Conservation (phyloP, 1,140 invertebrate species). For the Danaus melanippus region DNA sequence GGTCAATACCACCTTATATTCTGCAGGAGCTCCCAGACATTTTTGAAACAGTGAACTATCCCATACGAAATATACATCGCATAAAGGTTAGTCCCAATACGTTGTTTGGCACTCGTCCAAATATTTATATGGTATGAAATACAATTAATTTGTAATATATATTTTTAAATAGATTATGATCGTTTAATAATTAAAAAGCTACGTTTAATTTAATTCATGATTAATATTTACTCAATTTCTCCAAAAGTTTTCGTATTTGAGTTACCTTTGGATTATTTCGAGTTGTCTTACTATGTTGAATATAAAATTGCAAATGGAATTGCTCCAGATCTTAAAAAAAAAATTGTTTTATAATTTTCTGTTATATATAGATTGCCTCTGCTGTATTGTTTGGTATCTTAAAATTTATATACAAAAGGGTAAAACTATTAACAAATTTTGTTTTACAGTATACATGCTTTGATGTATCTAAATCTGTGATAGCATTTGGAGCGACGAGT, state of each 20-base stretch:
- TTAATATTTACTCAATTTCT: too few species aligned
- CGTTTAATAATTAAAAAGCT: too few species aligned
- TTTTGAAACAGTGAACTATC: constrained; percentile 54
- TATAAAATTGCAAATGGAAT: too few species aligned
- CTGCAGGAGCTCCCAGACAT: constrained; percentile 61
- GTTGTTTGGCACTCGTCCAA: constrained; percentile 41
- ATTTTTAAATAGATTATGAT: too few species aligned
- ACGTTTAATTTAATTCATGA: too few species aligned
- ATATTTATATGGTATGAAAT: not conserved
- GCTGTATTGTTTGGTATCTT: not conserved
- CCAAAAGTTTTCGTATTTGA: too few species aligned
- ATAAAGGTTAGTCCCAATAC: constrained; percentile 60
- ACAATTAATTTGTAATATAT: too few species aligned
- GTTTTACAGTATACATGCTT: constrained; percentile 83
- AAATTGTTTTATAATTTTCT: constrained; percentile 16
- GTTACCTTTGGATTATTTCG: too few species aligned
- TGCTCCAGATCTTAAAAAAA: not conserved
- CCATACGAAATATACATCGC: constrained; percentile 59
- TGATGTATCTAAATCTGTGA: constrained; percentile 79
- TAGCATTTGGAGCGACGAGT: constrained; percentile 84
- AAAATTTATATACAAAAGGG: constrained; percentile 1
- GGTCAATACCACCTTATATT: constrained; percentile 46
- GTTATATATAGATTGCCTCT: not conserved
- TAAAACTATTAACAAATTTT: constrained; percentile 8
- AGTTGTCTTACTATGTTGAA: too few species aligned